phyloP scores from a whole-genome alignment of 1,140 invertebrate genomes.

The Rhizoglyphus robini region DNA sequence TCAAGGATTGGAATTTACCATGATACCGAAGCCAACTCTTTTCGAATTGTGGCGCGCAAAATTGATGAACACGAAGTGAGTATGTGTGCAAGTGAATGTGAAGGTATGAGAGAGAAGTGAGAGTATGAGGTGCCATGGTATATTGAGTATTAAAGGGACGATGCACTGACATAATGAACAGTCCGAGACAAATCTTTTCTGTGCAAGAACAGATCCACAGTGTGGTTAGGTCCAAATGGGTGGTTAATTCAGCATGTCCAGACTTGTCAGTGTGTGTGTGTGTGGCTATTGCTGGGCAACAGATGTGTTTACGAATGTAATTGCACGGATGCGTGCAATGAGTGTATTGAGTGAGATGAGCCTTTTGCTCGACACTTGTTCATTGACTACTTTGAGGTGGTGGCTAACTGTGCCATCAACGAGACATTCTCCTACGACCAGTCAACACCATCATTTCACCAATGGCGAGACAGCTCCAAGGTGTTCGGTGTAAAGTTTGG shows the following conservation, averaged over 20 bases:
- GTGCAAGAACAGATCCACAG: no score
- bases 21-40: constrained; percentile 3
- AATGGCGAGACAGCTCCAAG: neutral
- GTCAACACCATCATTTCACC: constrained; percentile 8
- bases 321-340: neutral
- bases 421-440: neutral
- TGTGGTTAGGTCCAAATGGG: no score
- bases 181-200: no score
- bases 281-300: neutral
- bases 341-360: neutral
- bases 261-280: neutral
- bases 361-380: neutral
- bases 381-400: neutral
- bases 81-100: neutral
- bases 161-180: no score
- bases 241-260: no score
- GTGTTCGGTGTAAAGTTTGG: constrained; percentile 19
- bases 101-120: neutral
- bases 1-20: constrained; percentile 9
- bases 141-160: no score
- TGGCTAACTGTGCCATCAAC: constrained; percentile 2
- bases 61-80: neutral
- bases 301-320: neutral
- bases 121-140: neutral
- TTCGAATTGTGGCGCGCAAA: constrained; percentile 1